Evolutionary conservation across 1,140 invertebrate genomes (phyloP), one percentile per base, ranked within the genome.

Genomic region (Drosophila baimaii): DNA sequence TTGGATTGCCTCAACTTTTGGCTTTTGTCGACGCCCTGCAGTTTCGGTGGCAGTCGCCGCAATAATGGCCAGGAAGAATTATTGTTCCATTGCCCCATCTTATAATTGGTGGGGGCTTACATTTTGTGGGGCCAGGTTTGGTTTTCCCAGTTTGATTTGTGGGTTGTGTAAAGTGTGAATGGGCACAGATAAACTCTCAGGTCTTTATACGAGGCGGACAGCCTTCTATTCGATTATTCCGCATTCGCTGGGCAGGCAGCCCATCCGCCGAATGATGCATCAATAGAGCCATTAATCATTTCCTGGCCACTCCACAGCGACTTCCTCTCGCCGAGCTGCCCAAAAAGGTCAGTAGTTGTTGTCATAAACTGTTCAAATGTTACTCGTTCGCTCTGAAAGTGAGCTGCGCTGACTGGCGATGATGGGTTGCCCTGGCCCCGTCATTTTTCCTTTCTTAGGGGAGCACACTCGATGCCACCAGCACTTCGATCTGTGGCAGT

Each of bases 231-330:
- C 37, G 39, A 43, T 65, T 51, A 66, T 68, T 43, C 59, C 51
- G 44, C 59, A 47, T 55, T 74, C 35, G 35, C 47, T 65, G 33
- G 27, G 51, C 23, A n/a, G 23, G 27, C 27, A 69, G 12, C 19
- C 49, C 56, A 55, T 65, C 41, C 58, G 19, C 27, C 33, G 43
- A 71, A 58, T 71, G 68, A 58, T 71, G 68, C 65, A 73, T 77
- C 57, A 81, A 81, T 81, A 51, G 68, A 46, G 29, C 39, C 73
- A 81, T 81, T 81, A 81, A 81, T 81, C 79, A 81, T 81, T 81
- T 81, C 79, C 47, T 81, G 72, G 68, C 73, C 72, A 77, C 74
- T 72, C 56, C 79, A 77, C 59, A 35, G 27, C 44, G 19, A 72
- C 54, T 81, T 81, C 79, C 79, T 66, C 56, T 77, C 46, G 21